These are phyloP conservation scores for Imbricaverruca yamaguchii DNA, from an alignment of 2,888 invertebrate species.

Conservation along the genomic window DNA sequence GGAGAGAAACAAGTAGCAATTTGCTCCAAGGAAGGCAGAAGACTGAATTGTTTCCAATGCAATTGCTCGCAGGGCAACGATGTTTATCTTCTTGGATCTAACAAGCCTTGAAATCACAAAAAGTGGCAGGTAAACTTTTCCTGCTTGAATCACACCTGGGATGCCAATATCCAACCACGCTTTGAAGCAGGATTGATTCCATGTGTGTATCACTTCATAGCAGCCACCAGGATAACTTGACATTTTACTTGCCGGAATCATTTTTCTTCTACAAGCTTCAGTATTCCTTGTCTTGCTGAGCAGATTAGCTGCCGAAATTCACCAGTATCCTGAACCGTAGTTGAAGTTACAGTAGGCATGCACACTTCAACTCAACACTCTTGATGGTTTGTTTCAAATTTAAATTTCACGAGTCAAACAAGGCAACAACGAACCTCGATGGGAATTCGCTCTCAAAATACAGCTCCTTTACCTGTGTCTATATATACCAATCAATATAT, in stretches of 20 bases:
- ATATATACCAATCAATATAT: no score
- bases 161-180: background rate
- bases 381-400: no score
- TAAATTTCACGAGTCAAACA: no score
- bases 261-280: background rate
- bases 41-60: background rate
- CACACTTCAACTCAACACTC: no score
- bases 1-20: background rate
- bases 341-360: no score
- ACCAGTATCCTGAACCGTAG: no score
- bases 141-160: background rate
- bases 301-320: no score
- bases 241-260: background rate
- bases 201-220: background rate
- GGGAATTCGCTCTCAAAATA: no score
- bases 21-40: constrained; percentile 2
- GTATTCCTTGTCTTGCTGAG: no score
- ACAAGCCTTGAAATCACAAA: background rate
- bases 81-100: background rate
- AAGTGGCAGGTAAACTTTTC: background rate
- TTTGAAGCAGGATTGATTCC: background rate
- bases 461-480: no score
- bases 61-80: background rate
- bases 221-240: background rate
- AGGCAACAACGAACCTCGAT: no score